Evolutionary conservation across 2,888 invertebrate genomes (phyloP).

Genomic region (Lasioglossum malachurum): DNA sequence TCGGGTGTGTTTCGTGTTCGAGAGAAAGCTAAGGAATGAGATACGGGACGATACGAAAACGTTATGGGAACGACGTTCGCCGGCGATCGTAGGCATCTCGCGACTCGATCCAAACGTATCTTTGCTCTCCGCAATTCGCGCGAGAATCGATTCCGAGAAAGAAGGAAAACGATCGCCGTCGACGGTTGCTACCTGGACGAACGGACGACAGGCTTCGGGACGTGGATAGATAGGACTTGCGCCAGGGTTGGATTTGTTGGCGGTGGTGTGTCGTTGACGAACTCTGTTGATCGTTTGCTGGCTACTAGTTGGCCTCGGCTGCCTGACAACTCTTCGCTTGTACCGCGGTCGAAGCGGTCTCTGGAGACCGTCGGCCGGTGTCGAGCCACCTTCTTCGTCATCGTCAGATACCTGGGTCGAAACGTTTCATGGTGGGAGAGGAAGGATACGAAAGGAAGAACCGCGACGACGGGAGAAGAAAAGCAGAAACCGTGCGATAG

Average conservation of each 20-base stretch:
- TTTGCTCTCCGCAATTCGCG: background rate
- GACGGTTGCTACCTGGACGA: constrained; percentile 54
- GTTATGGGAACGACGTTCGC: background rate
- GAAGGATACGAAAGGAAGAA: background rate
- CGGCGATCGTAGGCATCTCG: background rate
- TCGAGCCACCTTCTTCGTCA: constrained; percentile 84
- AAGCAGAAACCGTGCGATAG: background rate
- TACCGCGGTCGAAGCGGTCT: constrained; percentile 85
- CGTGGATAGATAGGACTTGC: constrained; percentile 42
- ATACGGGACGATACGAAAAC: background rate
- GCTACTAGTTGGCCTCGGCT: constrained; percentile 70
- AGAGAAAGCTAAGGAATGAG: constrained; percentile 26
- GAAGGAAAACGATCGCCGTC: background rate
- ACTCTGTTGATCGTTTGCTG: constrained; percentile 69
- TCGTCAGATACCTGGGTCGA: constrained; percentile 73
- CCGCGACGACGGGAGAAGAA: background rate
- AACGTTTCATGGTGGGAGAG: background rate
- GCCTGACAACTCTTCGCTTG: constrained; percentile 83
- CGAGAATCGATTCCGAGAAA: background rate
- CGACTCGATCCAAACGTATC: background rate
- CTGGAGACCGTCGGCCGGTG: constrained; percentile 76
- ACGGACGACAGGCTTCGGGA: constrained; percentile 45
- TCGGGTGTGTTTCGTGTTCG: constrained; percentile 29
- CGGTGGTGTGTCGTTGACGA: constrained; percentile 56
- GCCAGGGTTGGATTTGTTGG: constrained; percentile 56